Percentiles rank a stretch among this genome's conserved stretches.
Conservation (phyloP, 2,888 invertebrate genomes). For the Cryptosula pallasiana region DNA sequence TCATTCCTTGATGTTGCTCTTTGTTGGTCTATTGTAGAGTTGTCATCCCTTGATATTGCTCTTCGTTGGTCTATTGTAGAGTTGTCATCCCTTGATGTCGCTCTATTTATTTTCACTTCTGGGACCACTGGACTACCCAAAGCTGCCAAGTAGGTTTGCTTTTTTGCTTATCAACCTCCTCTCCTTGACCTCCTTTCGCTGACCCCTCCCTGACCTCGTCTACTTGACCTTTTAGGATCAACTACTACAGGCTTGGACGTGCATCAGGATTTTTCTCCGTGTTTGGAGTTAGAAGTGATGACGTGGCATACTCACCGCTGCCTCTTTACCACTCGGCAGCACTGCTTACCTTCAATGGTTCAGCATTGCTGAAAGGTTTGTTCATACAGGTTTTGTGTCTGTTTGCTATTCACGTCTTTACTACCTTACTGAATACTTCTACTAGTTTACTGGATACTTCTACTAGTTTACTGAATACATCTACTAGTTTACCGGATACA, state of each 20-base stretch:
- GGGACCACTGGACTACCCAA: constrained; percentile 97
- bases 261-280: neutral
- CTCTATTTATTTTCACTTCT: constrained; percentile 94
- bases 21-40: too few relatives aligned
- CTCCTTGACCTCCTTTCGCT: too few relatives aligned
- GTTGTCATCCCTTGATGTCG: constrained; percentile 38
- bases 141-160: constrained; percentile 63
- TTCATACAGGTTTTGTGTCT: neutral
- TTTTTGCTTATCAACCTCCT: too few relatives aligned
- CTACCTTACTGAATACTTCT: too few relatives aligned
- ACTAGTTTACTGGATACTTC: too few relatives aligned
- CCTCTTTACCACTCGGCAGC: constrained; percentile 93
- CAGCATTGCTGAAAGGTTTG: neutral
- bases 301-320: constrained; percentile 80
- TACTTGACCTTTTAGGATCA: neutral
- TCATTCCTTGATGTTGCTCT: too few relatives aligned
- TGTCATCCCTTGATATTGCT: too few relatives aligned
- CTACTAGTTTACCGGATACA: too few relatives aligned
- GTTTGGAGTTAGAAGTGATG: constrained; percentile 53
- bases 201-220: too few relatives aligned
- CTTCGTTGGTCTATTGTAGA: neutral
- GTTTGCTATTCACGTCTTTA: neutral
- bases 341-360: neutral
- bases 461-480: too few relatives aligned
- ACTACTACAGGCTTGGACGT: neutral